These are phyloP conservation scores for Sitta europaea DNA, from an alignment of 2,113 vertebrate species.

Conservation along the genomic window DNA sequence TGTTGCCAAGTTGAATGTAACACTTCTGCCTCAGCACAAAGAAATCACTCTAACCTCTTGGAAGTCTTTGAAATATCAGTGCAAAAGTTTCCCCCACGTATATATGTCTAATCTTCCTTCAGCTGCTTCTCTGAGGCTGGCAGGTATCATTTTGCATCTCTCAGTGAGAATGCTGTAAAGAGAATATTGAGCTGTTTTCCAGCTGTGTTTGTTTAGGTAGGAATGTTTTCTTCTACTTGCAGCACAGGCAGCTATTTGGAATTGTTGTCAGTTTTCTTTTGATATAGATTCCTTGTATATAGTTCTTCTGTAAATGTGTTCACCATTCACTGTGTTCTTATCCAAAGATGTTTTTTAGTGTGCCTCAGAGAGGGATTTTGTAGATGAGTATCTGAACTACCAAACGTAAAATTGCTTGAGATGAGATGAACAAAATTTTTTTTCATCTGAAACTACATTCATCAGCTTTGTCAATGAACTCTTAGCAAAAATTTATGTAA, in stretches of 20 bases:
- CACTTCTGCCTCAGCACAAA: background rate
- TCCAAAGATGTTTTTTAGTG: background rate
- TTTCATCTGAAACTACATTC: background rate
- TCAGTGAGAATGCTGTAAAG: background rate
- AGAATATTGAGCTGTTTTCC: background rate
- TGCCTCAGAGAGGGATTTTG: background rate
- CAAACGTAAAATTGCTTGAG: background rate
- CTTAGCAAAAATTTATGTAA: background rate
- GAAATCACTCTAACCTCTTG: background rate
- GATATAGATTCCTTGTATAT: background rate
- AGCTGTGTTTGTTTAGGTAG: slow-evolving; percentile 17
- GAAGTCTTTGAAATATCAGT: background rate
- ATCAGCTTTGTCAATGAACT: background rate
- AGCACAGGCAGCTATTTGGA: background rate
- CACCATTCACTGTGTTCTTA: background rate
- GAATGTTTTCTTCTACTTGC: background rate
- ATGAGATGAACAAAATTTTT: background rate
- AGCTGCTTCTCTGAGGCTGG: background rate
- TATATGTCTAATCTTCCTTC: background rate
- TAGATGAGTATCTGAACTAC: background rate
- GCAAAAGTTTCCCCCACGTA: background rate
- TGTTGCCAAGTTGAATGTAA: background rate
- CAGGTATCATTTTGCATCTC: slow-evolving; percentile 17
- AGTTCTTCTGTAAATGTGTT: background rate
- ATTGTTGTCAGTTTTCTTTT: slow-evolving; percentile 10